A percentile compares a stretch with the other conserved stretches of the same genome.
Evolutionary conservation across 2,113 vertebrate genomes (phyloP).

Genomic region (Sylvia atricapilla): DNA sequence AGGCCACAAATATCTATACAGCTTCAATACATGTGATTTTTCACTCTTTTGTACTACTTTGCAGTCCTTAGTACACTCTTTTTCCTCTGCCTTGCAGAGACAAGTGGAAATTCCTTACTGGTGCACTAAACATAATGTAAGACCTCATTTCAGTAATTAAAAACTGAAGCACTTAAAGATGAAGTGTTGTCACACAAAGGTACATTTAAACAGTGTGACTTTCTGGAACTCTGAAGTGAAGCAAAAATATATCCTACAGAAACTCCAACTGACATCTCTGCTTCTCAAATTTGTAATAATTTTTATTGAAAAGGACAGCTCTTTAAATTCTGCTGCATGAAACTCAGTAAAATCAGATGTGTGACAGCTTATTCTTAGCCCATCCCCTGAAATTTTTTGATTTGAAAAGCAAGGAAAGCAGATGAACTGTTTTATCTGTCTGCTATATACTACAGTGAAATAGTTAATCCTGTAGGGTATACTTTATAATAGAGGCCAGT

Average conservation of each 20-base stretch:
- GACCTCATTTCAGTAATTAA: neutral
- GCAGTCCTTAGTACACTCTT: neutral
- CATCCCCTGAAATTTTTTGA: neutral
- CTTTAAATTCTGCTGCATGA: neutral
- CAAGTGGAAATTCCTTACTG: neutral
- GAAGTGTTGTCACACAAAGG: neutral
- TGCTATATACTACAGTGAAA: neutral
- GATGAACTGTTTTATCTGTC: neutral
- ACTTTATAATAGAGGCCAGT: neutral
- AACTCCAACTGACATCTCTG: neutral
- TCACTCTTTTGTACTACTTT: neutral
- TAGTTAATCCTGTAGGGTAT: neutral
- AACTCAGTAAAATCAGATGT: neutral
- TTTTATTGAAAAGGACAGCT: neutral
- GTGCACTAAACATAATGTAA: neutral
- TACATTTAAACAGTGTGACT: neutral
- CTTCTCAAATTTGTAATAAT: neutral
- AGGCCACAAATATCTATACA: neutral
- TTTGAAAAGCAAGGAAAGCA: neutral
- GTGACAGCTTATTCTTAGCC: neutral
- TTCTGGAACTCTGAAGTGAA: neutral
- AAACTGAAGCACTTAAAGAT: neutral
- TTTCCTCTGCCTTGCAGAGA: neutral
- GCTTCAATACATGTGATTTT: neutral
- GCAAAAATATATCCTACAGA: neutral